These are phyloP conservation scores for Labrus mixtus DNA, from an alignment of 2,113 vertebrate genomes.

Conservation along the genomic window DNA sequence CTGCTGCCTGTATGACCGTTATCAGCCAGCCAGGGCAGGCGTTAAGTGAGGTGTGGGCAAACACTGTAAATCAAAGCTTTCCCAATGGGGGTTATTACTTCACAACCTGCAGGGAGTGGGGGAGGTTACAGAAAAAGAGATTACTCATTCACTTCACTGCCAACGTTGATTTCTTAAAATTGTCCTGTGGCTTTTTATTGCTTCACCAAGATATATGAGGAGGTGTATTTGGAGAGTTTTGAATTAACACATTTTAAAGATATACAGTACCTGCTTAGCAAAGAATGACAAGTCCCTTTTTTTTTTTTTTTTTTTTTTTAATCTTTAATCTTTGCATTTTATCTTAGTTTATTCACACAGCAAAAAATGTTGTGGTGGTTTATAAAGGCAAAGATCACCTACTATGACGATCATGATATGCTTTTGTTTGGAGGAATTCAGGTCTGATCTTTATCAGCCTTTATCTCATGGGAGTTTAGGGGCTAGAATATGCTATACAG, in stretches of 20 bases:
- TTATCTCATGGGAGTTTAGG: constrained; percentile 33
- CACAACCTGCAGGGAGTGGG: not conserved
- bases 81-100: constrained; percentile 1
- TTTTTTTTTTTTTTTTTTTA: too few relatives aligned
- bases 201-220: accelerated
- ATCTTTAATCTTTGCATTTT: not conserved
- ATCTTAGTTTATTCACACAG: constrained; percentile 35
- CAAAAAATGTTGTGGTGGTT: not conserved
- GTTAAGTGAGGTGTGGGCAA: constrained; percentile 10
- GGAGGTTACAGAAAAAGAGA: not conserved
- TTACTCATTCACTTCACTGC: not conserved
- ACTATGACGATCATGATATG: constrained; percentile 5
- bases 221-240: not conserved
- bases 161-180: not conserved
- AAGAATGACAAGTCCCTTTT: too few relatives aligned
- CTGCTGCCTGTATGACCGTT: constrained; percentile 46
- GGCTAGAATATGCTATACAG: not conserved
- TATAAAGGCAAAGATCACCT: not conserved
- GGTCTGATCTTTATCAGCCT: constrained; percentile 30
- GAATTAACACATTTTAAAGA: not conserved
- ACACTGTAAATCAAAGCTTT: constrained; percentile 36
- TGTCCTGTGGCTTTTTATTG: not conserved
- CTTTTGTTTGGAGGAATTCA: constrained; percentile 46
- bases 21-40: constrained; percentile 25
- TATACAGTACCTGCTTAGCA: not conserved